phyloP scores from a whole-genome alignment of 2,113 vertebrate species.

The Pongo pygmaeus region DNA sequence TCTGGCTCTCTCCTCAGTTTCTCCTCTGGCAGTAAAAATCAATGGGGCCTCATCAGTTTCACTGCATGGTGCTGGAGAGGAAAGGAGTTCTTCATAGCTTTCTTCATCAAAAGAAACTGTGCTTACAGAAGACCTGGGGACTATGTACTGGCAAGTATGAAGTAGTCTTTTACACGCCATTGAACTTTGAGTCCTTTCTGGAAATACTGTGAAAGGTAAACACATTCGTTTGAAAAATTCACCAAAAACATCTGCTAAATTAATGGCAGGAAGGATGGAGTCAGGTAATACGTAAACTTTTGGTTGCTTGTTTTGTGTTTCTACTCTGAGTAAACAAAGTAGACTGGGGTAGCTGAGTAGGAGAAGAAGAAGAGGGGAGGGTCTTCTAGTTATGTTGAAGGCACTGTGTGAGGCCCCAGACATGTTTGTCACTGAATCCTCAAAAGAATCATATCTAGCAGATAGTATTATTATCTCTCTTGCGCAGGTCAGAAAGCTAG shows the following conservation, averaged over 20 bases:
- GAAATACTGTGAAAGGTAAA: constrained; percentile 47
- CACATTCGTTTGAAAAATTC: neutral
- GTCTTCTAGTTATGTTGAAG: neutral
- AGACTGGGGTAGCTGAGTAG: too few relatives aligned
- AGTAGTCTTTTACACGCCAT: neutral
- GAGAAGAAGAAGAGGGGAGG: neutral
- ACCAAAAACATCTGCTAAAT: neutral
- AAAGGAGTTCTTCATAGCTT: neutral
- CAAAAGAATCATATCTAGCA: neutral
- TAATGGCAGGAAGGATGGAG: neutral
- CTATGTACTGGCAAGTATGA: accelerated
- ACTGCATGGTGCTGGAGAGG: neutral
- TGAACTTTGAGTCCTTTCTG: constrained; percentile 17
- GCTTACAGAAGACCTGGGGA: constrained; percentile 35
- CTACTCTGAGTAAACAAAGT: neutral
- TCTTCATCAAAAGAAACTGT: constrained; percentile 47
- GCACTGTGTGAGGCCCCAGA: neutral
- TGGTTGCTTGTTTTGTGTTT: neutral
- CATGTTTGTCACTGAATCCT: neutral
- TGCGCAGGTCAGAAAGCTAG: neutral
- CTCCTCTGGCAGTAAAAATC: neutral
- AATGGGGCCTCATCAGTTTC: neutral
- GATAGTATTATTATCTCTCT: neutral
- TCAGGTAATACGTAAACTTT: neutral
- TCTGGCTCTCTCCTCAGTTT: neutral